These are phyloP conservation scores for Neodon shergylaensis DNA, from an alignment of 2,113 vertebrate species.

Conservation along the genomic window DNA sequence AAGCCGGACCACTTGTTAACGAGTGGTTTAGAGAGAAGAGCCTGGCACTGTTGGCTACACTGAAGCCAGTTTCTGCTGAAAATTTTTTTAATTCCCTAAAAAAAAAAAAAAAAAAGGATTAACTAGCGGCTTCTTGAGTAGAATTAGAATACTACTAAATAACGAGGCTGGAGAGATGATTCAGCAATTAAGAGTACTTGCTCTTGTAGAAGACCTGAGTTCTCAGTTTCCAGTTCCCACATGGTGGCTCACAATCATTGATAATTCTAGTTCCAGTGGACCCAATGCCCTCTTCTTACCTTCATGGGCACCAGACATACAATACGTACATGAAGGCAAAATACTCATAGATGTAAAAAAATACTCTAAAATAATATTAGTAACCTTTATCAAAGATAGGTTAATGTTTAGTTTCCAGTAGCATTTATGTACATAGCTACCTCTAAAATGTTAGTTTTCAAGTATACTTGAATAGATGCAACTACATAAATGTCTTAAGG, in stretches of 20 bases:
- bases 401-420: not conserved
- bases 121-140: conserved; percentile 52
- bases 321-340: not conserved
- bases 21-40: conserved; percentile 47
- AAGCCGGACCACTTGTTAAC: not conserved
- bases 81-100: conserved; percentile 65
- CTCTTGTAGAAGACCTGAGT: not conserved
- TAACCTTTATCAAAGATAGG: conserved; percentile 26
- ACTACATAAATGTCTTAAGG: not conserved
- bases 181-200: not conserved
- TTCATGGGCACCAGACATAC: not conserved
- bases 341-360: not conserved
- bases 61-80: conserved; percentile 53
- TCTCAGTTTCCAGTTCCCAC: not conserved
- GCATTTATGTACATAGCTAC: not conserved
- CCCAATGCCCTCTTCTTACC: not conserved
- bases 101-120: not conserved
- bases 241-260: not conserved
- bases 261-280: too few species aligned
- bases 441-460: conserved; percentile 39
- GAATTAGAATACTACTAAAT: conserved; percentile 52
- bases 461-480: not conserved
- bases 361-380: not conserved
- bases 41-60: not conserved
- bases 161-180: not conserved